Percentiles rank a stretch among this genome's conserved stretches.
phyloP scores from a whole-genome alignment of 1,140 invertebrate genomes.

The Argopecten irradians region DNA sequence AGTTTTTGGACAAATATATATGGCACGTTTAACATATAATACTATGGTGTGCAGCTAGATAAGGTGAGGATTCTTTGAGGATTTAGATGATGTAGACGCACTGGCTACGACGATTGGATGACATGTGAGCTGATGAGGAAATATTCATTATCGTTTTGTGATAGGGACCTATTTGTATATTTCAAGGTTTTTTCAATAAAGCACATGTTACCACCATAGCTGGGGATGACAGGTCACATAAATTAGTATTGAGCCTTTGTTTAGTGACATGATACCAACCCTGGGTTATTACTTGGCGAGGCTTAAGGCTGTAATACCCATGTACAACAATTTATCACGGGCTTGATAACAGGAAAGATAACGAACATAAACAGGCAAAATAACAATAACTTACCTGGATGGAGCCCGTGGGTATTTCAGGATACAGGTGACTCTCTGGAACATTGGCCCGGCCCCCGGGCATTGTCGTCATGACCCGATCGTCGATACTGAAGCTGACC shows the following conservation, averaged over 20 bases:
- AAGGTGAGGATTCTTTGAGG: not conserved
- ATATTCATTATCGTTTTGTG: constrained; percentile 15
- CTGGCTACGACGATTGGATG: not conserved
- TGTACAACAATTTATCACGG: constrained; percentile 17
- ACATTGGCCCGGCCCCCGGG: not conserved
- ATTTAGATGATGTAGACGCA: not conserved
- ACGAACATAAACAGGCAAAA: not conserved
- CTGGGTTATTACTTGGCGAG: not conserved
- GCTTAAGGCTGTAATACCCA: not conserved
- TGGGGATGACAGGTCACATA: not conserved
- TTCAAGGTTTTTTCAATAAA: constrained; percentile 5
- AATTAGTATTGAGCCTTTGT: not conserved
- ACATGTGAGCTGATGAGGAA: not conserved
- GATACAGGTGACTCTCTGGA: not conserved
- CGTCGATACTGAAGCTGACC: constrained; percentile 35
- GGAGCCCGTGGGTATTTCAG: not conserved
- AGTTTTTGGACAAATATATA: no score
- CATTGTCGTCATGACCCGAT: not conserved
- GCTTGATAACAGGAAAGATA: not conserved
- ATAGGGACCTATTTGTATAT: constrained; percentile 7
- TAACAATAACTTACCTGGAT: constrained; percentile 17
- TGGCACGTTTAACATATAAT: not conserved
- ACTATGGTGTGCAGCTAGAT: not conserved
- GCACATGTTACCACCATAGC: not conserved
- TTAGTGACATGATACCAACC: constrained; percentile 5